Base-by-base conservation (phyloP, 2,888 invertebrate genomes). In the Pollenia amentaria region DNA sequence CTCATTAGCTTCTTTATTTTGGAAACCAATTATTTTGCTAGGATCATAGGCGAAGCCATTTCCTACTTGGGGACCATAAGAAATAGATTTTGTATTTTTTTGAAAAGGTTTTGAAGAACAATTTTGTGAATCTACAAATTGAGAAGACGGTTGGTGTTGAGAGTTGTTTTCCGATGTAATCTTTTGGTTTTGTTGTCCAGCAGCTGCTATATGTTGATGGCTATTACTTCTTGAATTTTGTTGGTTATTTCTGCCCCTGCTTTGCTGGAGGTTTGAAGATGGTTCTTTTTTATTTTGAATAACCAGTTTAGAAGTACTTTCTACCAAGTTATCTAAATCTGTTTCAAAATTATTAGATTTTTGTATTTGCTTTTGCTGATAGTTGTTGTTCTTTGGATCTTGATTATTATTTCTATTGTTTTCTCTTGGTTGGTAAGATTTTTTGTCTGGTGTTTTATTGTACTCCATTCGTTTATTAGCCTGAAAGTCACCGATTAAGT, bases 11-110 rank as follows among this genome's bases (percentile, higher is more conserved):
- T 93, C 93, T 81, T 93, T 93, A 72, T 91, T 92, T 85, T 93
- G 93, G 84, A 93, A 93, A 46, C 93, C 93, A 87, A 93, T 92
- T 14, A 93, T 93, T 88, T 93, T 93, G 86, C 91, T 93, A 12
- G 93, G 92, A 90, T 93, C 93, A 87, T 93, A 93, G 0, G 91
- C 90, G 85, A 91, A 92, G 18, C 93, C 93, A 76, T 93, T 93
- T 44, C 92, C 89, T 16, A 90, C 72, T 85, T 89, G 89, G 11
- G 53, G 38, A n/a, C 87, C 14, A 18, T 73, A 64, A 42, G 51
- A n/a, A 21, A 72, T 38, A 53, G 85, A 12, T 88, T 88, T 57
- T 83, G 78, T 84, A 18, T 85, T 84, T 85, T 89, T 46, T 12
- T 69, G 40, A 69, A 64, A 86, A 70, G 51, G 89, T 87, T 75